Percentiles rank a stretch among this genome's conserved stretches.
phyloP scores from a whole-genome alignment of 2,797 vertebrate genomes.

The Monodelphis domestica region DNA sequence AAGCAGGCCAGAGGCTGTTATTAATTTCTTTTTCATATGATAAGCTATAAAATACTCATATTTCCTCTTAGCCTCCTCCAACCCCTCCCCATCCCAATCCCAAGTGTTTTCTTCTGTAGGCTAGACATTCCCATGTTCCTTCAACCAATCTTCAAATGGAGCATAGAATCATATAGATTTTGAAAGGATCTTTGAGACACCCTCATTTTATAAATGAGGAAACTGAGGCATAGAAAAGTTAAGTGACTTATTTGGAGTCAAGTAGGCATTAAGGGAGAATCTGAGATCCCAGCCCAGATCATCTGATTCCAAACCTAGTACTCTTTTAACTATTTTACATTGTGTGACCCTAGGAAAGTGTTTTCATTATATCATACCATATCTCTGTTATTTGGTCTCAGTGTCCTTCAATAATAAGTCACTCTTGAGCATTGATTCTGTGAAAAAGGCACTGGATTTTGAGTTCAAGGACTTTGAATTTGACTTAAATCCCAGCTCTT shows the following conservation, averaged over 20 bases:
- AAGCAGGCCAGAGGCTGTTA: not conserved
- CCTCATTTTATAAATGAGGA: not conserved
- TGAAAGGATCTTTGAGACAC: not conserved
- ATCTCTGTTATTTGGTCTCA: not conserved
- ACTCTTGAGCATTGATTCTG: not conserved
- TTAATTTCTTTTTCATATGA: not conserved
- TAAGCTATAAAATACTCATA: not conserved
- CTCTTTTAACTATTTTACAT: not conserved
- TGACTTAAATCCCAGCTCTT: not conserved
- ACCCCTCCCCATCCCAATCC: not conserved
- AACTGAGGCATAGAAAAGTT: not conserved
- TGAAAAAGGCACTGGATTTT: not conserved
- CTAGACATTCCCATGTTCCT: not conserved
- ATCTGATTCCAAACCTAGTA: not conserved
- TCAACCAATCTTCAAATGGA: not conserved
- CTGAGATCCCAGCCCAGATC: not conserved
- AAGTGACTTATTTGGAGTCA: not conserved
- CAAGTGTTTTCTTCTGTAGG: not conserved
- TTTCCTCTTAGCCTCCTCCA: not conserved
- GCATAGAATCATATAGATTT: not conserved
- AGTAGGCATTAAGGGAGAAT: not conserved
- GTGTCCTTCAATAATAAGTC: not conserved
- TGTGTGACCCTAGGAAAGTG: not conserved
- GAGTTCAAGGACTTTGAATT: not conserved
- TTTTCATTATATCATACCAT: not conserved